These are phyloP conservation scores for Suncus etruscus DNA, from an alignment of 2,113 vertebrate genomes.

Conservation along the genomic window DNA sequence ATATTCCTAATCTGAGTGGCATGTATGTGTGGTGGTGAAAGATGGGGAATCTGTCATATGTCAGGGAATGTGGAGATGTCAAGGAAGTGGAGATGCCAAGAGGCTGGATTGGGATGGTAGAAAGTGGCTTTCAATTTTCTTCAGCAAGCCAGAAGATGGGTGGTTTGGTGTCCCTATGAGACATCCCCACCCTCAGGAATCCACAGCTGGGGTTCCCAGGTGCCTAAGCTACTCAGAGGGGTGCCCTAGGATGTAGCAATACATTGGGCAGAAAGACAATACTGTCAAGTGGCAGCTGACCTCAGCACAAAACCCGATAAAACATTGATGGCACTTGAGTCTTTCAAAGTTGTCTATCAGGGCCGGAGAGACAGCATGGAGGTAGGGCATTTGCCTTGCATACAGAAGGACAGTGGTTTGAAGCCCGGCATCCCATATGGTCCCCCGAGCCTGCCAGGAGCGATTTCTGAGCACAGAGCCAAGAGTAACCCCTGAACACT, in stretches of 20 bases:
- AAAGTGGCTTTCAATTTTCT: constrained; percentile 17
- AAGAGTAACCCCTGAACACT: too few species aligned
- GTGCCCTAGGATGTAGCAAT: not conserved
- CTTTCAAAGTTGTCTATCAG: too few species aligned
- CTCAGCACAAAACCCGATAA: constrained; percentile 33
- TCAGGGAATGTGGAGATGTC: not conserved
- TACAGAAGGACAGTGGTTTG: too few species aligned
- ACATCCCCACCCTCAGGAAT: not conserved
- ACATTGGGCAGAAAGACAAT: not conserved
- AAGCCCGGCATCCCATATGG: too few species aligned
- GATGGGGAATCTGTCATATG: not conserved
- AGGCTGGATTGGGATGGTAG: not conserved
- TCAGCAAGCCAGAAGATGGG: not conserved
- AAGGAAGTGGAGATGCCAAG: not conserved
- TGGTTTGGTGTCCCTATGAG: not conserved
- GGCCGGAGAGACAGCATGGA: too few species aligned
- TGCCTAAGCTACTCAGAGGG: not conserved
- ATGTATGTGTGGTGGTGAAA: not conserved
- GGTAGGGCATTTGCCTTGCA: too few species aligned
- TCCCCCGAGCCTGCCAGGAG: too few species aligned
- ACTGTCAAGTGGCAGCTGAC: not conserved
- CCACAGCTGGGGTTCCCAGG: not conserved
- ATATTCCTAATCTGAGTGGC: not conserved
- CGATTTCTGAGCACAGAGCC: too few species aligned
- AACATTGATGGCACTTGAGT: not conserved